Percentiles rank a stretch among this genome's conserved stretches.
phyloP scores from a whole-genome alignment of 92 coral and sea anemone species.

The Paramuricea clavata region DNA sequence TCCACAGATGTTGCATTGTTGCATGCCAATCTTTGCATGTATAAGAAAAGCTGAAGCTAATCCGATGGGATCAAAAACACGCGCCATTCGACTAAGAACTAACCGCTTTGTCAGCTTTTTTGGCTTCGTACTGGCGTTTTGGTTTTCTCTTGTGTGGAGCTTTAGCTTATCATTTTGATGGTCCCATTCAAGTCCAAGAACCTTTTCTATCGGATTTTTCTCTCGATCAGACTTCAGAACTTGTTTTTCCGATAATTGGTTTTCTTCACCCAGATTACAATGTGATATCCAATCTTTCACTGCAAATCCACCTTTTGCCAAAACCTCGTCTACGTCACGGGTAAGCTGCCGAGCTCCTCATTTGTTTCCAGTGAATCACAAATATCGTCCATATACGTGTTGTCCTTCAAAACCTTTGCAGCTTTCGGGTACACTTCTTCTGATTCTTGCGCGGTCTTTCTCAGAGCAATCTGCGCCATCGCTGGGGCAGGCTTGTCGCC shows the following conservation, averaged over 20 bases:
- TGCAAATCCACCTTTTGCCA: too few species aligned
- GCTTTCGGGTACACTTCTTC: too few species aligned
- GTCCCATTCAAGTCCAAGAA: constrained; percentile 2
- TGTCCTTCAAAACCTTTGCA: too few species aligned
- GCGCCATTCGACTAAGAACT: constrained; percentile 49
- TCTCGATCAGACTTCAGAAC: too few species aligned
- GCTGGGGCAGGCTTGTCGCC: too few species aligned
- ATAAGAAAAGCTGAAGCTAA: constrained; percentile 53
- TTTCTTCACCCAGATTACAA: not conserved
- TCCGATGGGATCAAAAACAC: constrained; percentile 59
- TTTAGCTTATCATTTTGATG: not conserved
- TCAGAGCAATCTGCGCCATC: not conserved
- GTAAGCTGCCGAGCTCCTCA: too few species aligned
- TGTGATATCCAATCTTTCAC: not conserved
- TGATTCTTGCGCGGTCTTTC: too few species aligned
- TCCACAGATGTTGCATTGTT: constrained; percentile 44
- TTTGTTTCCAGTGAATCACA: too few species aligned
- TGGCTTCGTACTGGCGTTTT: not conserved
- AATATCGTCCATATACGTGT: too few species aligned
- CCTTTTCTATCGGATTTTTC: not conserved
- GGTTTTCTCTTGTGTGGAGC: not conserved
- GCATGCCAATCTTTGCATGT: constrained; percentile 39
- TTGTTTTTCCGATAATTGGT: not conserved
- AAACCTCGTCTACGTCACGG: too few species aligned
- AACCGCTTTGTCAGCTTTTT: constrained; percentile 12